Percentiles rank a stretch among this genome's conserved stretches.
These are phyloP conservation scores for Corythoichthys haematopterus DNA, from an alignment of 2,113 vertebrate species.

Conservation along the genomic window DNA sequence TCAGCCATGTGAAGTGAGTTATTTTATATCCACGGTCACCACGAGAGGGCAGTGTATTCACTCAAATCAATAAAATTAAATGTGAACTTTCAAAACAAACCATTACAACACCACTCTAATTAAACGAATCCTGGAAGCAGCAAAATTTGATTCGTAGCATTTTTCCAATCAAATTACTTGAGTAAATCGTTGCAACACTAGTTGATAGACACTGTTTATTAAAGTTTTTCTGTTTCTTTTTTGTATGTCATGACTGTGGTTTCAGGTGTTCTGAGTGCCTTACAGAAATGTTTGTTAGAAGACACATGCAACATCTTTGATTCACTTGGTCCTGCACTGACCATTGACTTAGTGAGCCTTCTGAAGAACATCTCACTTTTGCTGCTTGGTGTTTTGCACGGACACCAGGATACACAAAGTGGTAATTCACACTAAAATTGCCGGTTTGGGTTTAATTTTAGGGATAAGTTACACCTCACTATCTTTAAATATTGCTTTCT, in stretches of 20 bases:
- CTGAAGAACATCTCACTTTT: slow-evolving; percentile 74
- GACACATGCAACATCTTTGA: slow-evolving; percentile 45
- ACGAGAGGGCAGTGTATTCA: no score
- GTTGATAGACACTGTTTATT: not conserved
- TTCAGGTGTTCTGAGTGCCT: slow-evolving; percentile 75
- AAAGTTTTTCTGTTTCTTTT: not conserved
- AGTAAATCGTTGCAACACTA: no score
- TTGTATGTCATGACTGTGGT: not conserved
- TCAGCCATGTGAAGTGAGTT: no score
- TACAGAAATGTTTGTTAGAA: slow-evolving; percentile 79
- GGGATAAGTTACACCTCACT: not conserved
- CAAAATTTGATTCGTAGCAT: no score
- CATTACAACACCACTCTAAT: no score
- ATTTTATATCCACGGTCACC: no score
- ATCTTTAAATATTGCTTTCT: not conserved
- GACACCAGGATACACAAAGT: slow-evolving; percentile 53
- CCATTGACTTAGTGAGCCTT: slow-evolving; percentile 56
- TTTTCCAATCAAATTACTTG: no score
- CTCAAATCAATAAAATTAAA: no score
- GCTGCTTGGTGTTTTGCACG: slow-evolving; percentile 76
- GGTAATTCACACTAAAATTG: slow-evolving; percentile 46
- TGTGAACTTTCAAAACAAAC: no score
- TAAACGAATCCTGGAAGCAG: no score
- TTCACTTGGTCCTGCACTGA: slow-evolving; percentile 44
- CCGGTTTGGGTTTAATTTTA: not conserved